Base-by-base conservation (phyloP, 1,140 invertebrate species). In the Leptopilina boulardi region DNA sequence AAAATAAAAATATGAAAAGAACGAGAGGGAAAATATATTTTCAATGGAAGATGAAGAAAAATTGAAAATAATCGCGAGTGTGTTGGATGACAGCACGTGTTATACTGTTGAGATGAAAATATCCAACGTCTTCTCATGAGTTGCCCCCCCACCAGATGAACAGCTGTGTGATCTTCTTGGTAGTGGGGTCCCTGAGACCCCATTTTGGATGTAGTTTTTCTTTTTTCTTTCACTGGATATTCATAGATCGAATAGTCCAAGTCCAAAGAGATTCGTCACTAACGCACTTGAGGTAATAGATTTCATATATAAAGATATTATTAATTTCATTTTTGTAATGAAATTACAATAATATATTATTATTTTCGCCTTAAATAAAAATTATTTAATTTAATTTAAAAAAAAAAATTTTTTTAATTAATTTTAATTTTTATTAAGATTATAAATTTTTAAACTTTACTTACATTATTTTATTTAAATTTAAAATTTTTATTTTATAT, bases 31-130 rank as follows among this genome's bases (percentile, higher is more conserved):
- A 59, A 41, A 44, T 75, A 70, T 10, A 38, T 71, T 59, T 70
- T 71, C 44, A 11, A 2, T 19, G 21, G 38, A 42, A 38, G 66
- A 21, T 70, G 21, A 4, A 6, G 11, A 10, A 71, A 54, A 47
- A 56, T 73, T 71, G 15, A 44, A 74, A 71, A n/a, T n/a, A n/a
- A 73, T 70, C 70, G 51, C 21, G 47, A 34, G 75, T 76, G 47
- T 41, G 10, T 30, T 73, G 71, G 70, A 76, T 84, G 80, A 80
- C 85, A 84, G 86, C 87, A 89, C 87, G 85, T 89, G 87, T 84
- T 84, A 78, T 84, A 89, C 87, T 89, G 83, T 76, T 80, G 85
- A 81, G 87, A 88, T 89, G 87, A 89, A 89, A 89, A 89, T 89
- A 89, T 77, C 82, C 21, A 71, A 85, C 84, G 77, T 85, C 81